These are phyloP conservation scores for Drosophila melanosoma DNA, from an alignment of 2,888 invertebrate species.

Conservation along the genomic window DNA sequence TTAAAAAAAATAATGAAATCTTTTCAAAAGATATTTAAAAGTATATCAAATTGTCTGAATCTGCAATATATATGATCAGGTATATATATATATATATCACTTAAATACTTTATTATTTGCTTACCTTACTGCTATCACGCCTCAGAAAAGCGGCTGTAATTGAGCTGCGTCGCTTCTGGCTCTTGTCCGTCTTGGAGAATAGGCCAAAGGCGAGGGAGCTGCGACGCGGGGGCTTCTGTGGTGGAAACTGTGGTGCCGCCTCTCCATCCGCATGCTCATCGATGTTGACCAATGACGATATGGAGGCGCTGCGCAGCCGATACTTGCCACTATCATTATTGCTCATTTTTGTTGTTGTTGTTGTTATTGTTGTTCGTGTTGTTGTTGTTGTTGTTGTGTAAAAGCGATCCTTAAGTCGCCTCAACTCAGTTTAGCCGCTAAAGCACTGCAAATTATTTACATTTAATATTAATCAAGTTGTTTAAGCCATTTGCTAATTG, in stretches of 20 bases:
- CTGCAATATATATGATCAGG: not conserved
- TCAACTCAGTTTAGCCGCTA: constrained; percentile 50
- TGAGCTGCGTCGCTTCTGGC: constrained; percentile 84
- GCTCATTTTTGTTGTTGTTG: constrained; percentile 70
- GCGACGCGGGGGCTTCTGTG: constrained; percentile 83
- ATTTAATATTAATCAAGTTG: constrained; percentile 43
- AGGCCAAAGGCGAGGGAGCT: constrained; percentile 84
- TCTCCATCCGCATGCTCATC: constrained; percentile 82
- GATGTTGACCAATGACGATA: constrained; percentile 84
- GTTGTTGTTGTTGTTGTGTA: not conserved
- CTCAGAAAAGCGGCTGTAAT: constrained; percentile 84
- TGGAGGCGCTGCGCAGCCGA: constrained; percentile 84
- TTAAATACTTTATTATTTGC: constrained; percentile 16
- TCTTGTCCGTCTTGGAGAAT: constrained; percentile 81
- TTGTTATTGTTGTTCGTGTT: not conserved
- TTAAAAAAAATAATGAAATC: too few species aligned
- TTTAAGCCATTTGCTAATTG: constrained; percentile 16
- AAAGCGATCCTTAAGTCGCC: constrained; percentile 22
- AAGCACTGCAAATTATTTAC: constrained; percentile 61
- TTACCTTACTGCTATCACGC: constrained; percentile 83
- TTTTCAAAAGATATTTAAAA: not conserved
- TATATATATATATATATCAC: not conserved
- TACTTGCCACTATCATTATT: constrained; percentile 84
- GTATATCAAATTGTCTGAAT: too few species aligned
- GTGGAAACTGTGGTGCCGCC: constrained; percentile 67